These are phyloP conservation scores for Tiaroga cobitis DNA, from an alignment of 2,797 vertebrate genomes.

Conservation along the genomic window DNA sequence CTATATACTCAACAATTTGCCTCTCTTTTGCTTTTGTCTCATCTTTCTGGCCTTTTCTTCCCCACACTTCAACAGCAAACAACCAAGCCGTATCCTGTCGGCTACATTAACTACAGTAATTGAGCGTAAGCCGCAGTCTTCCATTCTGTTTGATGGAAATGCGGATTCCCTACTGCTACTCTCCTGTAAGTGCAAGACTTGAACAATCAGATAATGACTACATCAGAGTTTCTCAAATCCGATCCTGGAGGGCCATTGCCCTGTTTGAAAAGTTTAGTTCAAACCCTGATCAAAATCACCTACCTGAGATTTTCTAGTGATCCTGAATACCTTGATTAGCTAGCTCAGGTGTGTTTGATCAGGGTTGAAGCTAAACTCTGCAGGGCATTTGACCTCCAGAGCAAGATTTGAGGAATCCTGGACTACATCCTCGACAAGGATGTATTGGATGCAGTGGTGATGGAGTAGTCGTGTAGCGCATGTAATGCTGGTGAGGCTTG, in stretches of 20 bases:
- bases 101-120: constrained; percentile 9
- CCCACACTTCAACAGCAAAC: background rate
- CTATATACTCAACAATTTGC: background rate
- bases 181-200: background rate
- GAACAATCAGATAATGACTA: constrained; percentile 20
- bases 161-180: background rate
- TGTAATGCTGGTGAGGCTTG: background rate
- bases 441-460: constrained; percentile 2
- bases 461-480: background rate
- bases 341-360: too few relatives aligned
- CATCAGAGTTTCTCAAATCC: background rate
- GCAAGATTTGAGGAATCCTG: too few relatives aligned
- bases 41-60: background rate
- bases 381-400: too few relatives aligned
- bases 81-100: background rate
- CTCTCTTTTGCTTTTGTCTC: background rate
- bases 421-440: background rate
- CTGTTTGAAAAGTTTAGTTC: too few relatives aligned
- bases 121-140: background rate
- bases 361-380: too few relatives aligned
- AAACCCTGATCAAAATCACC: too few relatives aligned
- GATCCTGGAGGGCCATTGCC: too few relatives aligned
- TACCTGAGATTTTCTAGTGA: too few relatives aligned
- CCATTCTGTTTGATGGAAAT: constrained; percentile 8
- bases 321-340: too few relatives aligned